Conservation (phyloP, 2,888 invertebrate species). For the Pollenia labialis region DNA sequence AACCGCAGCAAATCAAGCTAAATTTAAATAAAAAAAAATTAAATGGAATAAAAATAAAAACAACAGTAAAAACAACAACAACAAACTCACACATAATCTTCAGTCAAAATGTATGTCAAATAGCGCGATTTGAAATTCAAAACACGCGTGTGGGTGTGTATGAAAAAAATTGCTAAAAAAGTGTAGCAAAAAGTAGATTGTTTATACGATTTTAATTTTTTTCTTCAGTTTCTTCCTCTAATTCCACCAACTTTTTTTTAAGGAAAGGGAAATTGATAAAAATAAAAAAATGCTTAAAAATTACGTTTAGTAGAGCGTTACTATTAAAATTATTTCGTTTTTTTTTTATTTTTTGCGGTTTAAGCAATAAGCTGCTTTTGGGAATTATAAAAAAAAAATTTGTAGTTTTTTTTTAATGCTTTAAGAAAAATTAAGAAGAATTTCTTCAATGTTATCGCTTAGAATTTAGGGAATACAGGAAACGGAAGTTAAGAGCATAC, state of each 20-base stretch:
- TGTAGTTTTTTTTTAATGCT: neutral
- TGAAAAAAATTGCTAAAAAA: neutral
- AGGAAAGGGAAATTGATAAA: constrained; percentile 73
- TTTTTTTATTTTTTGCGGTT: constrained; percentile 44
- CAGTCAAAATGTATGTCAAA: constrained; percentile 69
- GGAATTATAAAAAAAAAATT: neutral
- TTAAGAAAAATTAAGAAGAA: constrained; percentile 22
- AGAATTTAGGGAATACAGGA: constrained; percentile 10
- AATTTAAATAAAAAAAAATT: constrained; percentile 45
- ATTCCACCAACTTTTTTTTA: constrained; percentile 22
- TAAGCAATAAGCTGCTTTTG: neutral
- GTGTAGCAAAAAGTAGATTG: constrained; percentile 30
- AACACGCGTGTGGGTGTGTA: constrained; percentile 70
- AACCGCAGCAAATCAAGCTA: constrained; percentile 46
- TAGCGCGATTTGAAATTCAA: constrained; percentile 65
- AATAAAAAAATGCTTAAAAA: constrained; percentile 42
- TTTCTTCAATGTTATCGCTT: constrained; percentile 16
- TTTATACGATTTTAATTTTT: constrained; percentile 7
- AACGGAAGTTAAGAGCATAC: constrained; percentile 31
- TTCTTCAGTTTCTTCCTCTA: constrained; percentile 12
- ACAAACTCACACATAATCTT: neutral
- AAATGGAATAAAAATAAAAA: constrained; percentile 48
- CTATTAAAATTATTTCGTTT: constrained; percentile 30
- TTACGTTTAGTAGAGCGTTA: constrained; percentile 67
- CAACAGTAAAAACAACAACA: constrained; percentile 36